A percentile compares a stretch with the other conserved stretches of the same genome.
Conservation (phyloP, 2,888 invertebrate species). For the Lasius platythorax region DNA sequence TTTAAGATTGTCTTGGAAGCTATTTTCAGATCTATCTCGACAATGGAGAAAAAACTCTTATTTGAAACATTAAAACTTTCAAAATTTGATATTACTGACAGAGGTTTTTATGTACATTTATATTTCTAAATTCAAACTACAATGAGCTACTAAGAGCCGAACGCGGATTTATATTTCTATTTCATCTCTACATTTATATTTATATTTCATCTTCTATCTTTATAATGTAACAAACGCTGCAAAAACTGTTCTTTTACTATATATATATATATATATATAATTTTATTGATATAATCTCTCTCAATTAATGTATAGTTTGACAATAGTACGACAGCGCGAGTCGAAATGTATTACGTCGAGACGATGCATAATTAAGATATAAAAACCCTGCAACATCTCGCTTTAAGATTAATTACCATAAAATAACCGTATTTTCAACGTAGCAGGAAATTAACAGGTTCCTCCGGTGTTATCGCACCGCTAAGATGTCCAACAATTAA, state of each 20-base stretch:
- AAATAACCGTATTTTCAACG: slow-evolving; percentile 50
- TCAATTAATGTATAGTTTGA: slow-evolving; percentile 25
- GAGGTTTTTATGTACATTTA: background rate
- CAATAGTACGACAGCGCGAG: background rate
- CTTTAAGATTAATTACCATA: slow-evolving; percentile 49
- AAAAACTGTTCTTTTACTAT: background rate
- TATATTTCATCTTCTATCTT: background rate
- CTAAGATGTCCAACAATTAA: slow-evolving; percentile 55
- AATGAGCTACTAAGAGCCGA: too few relatives aligned
- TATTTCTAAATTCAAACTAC: background rate
- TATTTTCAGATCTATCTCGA: background rate
- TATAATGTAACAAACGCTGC: background rate
- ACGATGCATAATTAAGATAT: slow-evolving; percentile 54
- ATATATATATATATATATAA: background rate
- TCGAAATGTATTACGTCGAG: slow-evolving; percentile 27
- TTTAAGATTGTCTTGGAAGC: background rate
- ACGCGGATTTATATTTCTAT: too few relatives aligned
- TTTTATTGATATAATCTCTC: background rate
- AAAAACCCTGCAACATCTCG: slow-evolving; percentile 47
- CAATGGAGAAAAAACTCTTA: background rate
- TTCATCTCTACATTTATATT: background rate
- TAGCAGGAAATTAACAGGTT: slow-evolving; percentile 52
- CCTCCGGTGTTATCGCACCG: slow-evolving; percentile 48
- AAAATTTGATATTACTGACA: background rate
- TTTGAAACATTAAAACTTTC: background rate